Evolutionary conservation across 2,797 vertebrate genomes (phyloP).

Genomic region (Danio aesculapii): DNA sequence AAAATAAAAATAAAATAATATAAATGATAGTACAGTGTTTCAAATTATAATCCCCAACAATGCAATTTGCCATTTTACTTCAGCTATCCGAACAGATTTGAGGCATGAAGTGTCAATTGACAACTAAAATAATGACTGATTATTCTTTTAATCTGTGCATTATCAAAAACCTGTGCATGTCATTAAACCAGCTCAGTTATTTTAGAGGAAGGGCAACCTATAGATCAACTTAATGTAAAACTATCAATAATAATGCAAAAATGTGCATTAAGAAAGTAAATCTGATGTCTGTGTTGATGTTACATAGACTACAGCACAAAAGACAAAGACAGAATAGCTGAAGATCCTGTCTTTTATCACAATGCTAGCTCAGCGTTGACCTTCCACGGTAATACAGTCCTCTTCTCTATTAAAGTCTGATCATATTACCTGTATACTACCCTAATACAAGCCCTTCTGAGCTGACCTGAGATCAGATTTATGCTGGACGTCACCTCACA

Average conservation of each 20-base stretch:
- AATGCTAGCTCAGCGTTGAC: conserved; percentile 85
- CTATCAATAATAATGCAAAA: not conserved
- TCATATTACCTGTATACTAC: conserved; percentile 66
- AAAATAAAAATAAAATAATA: too few species aligned
- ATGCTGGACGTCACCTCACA: conserved; percentile 22
- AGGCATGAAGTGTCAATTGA: too few species aligned
- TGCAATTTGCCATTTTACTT: not conserved
- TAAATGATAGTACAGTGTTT: too few species aligned
- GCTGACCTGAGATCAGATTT: conserved; percentile 46
- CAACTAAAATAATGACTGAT: not conserved
- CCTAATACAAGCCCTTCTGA: conserved; percentile 63
- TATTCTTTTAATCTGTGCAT: not conserved
- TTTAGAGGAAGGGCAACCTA: not conserved
- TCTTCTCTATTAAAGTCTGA: conserved; percentile 71
- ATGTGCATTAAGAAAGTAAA: not conserved
- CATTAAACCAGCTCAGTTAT: not conserved
- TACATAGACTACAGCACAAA: not conserved
- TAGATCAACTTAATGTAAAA: not conserved
- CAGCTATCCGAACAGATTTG: not conserved
- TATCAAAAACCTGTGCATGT: not conserved
- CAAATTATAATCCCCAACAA: too few species aligned
- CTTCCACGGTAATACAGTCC: conserved; percentile 79
- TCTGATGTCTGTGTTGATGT: not conserved
- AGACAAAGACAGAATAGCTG: conserved; percentile 73
- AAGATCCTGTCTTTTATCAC: conserved; percentile 82